Base-by-base conservation (phyloP, 92 coral and sea anemone species). In the Ricordea florida region DNA sequence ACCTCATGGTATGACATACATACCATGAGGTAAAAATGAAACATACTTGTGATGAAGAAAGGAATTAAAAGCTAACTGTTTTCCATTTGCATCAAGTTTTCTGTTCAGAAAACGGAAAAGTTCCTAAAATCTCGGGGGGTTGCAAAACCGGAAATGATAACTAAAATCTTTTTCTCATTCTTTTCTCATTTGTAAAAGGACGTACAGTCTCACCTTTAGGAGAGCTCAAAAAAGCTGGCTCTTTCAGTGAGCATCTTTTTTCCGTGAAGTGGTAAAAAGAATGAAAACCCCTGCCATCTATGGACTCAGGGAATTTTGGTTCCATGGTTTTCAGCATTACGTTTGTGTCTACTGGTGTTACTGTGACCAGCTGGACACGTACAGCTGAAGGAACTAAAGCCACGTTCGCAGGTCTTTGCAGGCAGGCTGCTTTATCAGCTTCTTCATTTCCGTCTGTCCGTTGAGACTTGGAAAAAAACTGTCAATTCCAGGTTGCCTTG, bases 211-310 rank as follows among this genome's bases (percentile, higher is more conserved):
- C 50, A 72, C 69, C 79, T 72, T 72, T 72, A 16, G 31, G 57
- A 55, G 57, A 72, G 79, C 79, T 72, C 31, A 13, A 30, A 37
- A 22, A 57, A 71, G 67, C 78, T 71, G 78, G 78, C 40, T 71
- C 78, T 4, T 35, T 35, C 38, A 71, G 52, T 27, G 44, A 6
- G 53, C 78, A 71, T 16, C 56, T 70, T 24, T 31, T 41, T 71
- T 38, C 66, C 7, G 8, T 71, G 13, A 64, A 56, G 24, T 71
- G 78, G 44, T 71, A 71, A 71, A 35, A 71, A 55, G 55, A 50
- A 68, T 71, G 78, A 71, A 71, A 71, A 2, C 26, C 17, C 32
- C 16, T 24, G 42, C 66, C 78, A 71, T 62, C 23, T 23, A 3
- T 27, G 52, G 18, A 38, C 69, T 62, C 52, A 3, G 69, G 69